Conservation (phyloP, 92 coral and sea anemone genomes). For the Zoanthus sansibaricus region DNA sequence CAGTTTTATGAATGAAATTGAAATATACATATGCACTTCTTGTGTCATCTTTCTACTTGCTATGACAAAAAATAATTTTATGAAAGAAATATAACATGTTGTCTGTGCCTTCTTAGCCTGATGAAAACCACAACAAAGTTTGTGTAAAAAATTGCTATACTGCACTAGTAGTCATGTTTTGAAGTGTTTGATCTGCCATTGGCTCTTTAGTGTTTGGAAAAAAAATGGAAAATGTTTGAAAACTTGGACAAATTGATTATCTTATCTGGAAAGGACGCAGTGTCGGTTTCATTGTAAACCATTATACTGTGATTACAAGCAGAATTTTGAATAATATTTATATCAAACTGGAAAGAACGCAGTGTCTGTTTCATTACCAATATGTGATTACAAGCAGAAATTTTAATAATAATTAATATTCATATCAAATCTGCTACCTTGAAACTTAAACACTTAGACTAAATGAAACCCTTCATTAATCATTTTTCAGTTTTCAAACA, state of each 20-base stretch:
- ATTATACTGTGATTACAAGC: not conserved
- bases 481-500: not conserved
- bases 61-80: no score
- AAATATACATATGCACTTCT: no score
- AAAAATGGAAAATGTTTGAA: not conserved
- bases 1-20: no score
- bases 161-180: not conserved
- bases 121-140: no score
- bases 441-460: not conserved
- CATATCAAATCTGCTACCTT: not conserved
- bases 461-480: not conserved
- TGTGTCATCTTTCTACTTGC: no score
- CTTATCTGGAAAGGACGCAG: not conserved
- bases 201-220: not conserved
- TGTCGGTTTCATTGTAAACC: not conserved
- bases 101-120: no score
- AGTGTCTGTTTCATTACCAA: no score
- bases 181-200: not conserved
- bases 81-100: no score
- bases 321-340: not conserved
- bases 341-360: not conserved
- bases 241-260: not conserved
- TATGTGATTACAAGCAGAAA: no score
- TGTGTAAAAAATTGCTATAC: no score
- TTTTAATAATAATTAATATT: not conserved